Conservation (phyloP, 1,140 invertebrate species). For the Saccostrea glomerata region DNA sequence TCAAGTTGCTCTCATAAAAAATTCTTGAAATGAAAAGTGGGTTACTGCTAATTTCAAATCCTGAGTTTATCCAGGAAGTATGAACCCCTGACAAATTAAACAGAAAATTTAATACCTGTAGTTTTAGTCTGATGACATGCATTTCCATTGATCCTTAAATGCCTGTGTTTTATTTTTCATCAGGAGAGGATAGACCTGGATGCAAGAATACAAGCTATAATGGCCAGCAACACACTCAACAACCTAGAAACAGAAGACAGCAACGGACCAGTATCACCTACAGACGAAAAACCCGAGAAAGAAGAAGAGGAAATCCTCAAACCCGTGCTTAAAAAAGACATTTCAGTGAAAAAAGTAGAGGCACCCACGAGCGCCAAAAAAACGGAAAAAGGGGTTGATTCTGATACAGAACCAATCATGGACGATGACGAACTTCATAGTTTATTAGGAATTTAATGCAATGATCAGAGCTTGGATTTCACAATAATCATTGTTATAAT, state of each 20-base stretch:
- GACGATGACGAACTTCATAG: conserved; percentile 73
- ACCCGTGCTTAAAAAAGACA: conserved; percentile 42
- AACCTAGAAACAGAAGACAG: neutral
- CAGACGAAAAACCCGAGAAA: conserved; percentile 48
- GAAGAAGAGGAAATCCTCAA: conserved; percentile 48
- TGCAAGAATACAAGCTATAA: conserved; percentile 67
- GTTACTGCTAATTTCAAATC: too few relatives aligned
- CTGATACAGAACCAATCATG: conserved; percentile 66
- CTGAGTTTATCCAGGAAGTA: too few relatives aligned
- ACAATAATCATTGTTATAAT: neutral
- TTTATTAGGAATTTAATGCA: conserved; percentile 67
- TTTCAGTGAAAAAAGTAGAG: conserved; percentile 14
- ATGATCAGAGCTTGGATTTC: neutral
- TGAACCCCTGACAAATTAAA: too few relatives aligned
- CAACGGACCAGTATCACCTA: conserved; percentile 50
- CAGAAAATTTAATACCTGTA: neutral
- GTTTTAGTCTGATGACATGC: neutral
- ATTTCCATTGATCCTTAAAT: neutral
- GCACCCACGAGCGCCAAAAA: conserved; percentile 19
- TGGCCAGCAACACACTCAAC: conserved; percentile 50
- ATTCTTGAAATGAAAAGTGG: too few relatives aligned
- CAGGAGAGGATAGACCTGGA: conserved; percentile 68
- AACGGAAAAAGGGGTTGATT: conserved; percentile 57
- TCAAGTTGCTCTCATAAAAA: too few relatives aligned
- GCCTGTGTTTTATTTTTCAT: neutral